A percentile compares a stretch with the other conserved stretches of the same genome.
phyloP scores from a whole-genome alignment of 2,888 invertebrate genomes.

The Perizoma flavofasciatum region DNA sequence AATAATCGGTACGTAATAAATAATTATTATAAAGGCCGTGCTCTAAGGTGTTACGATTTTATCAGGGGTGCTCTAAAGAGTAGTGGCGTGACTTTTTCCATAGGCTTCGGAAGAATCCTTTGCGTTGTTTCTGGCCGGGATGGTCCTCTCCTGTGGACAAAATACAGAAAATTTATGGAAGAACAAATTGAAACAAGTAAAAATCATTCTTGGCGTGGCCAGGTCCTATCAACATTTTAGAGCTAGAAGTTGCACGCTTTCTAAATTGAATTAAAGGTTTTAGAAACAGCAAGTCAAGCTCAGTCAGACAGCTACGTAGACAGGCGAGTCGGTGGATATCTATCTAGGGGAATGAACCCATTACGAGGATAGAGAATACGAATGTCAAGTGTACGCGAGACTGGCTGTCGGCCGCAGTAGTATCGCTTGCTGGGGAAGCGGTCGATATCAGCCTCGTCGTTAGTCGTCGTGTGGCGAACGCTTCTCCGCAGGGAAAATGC shows the following conservation, averaged over 20 bases:
- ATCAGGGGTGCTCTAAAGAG: conserved; percentile 93
- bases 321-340: conserved; percentile 18
- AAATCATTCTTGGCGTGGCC: too few species aligned
- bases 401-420: conserved; percentile 29
- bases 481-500: conserved; percentile 8
- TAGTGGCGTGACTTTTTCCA: conserved; percentile 95
- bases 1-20: conserved; percentile 32
- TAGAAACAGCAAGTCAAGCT: too few species aligned
- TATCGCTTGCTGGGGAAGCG: conserved; percentile 45
- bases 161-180: conserved; percentile 17
- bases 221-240: too few species aligned
- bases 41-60: conserved; percentile 40
- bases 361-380: conserved; percentile 42
- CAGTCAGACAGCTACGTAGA: background rate
- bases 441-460: conserved; percentile 47
- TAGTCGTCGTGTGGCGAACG: background rate
- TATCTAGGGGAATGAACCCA: conserved; percentile 50
- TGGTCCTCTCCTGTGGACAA: conserved; percentile 86
- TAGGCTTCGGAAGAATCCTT: conserved; percentile 94
- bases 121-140: conserved; percentile 89
- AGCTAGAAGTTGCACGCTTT: too few species aligned
- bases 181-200: too few species aligned
- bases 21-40: conserved; percentile 28
- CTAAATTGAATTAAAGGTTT: too few species aligned
- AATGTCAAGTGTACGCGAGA: conserved; percentile 72